These are phyloP conservation scores for Thunnus albacares DNA, from an alignment of 2,797 vertebrate genomes.

Conservation along the genomic window DNA sequence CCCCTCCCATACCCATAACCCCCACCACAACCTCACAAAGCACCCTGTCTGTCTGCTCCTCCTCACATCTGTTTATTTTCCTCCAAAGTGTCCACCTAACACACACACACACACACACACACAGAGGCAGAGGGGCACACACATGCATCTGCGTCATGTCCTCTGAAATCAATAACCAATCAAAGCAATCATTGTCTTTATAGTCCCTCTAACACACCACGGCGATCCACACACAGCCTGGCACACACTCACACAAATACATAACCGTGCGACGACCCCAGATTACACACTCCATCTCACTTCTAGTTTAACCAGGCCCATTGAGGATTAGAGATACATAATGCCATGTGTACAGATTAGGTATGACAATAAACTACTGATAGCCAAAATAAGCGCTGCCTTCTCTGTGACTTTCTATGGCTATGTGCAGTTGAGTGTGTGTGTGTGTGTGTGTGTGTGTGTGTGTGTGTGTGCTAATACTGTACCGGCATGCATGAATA, in stretches of 20 bases:
- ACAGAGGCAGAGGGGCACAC: conserved; percentile 1
- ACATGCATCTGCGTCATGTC: conserved; percentile 62
- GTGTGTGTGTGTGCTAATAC: conserved; percentile 64
- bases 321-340: conserved; percentile 82
- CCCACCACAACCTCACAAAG: conserved; percentile 46
- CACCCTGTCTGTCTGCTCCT: conserved; percentile 68
- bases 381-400: conserved; percentile 81
- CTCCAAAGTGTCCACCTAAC: conserved; percentile 51
- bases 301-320: conserved; percentile 79
- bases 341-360: conserved; percentile 86
- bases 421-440: conserved; percentile 52
- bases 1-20: conserved; percentile 29
- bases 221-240: conserved; percentile 57
- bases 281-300: conserved; percentile 82
- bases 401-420: conserved; percentile 58
- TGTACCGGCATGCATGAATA: conserved; percentile 85
- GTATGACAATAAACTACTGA: conserved; percentile 87
- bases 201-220: conserved; percentile 74
- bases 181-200: conserved; percentile 84
- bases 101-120: conserved; percentile 5
- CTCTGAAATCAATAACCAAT: conserved; percentile 85
- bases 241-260: conserved; percentile 46
- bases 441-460: conserved; percentile 39
- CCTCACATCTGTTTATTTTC: conserved; percentile 74
- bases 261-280: conserved; percentile 59